These are phyloP conservation scores for Dasypogon diadema DNA, from an alignment of 2,888 invertebrate species.

Conservation along the genomic window DNA sequence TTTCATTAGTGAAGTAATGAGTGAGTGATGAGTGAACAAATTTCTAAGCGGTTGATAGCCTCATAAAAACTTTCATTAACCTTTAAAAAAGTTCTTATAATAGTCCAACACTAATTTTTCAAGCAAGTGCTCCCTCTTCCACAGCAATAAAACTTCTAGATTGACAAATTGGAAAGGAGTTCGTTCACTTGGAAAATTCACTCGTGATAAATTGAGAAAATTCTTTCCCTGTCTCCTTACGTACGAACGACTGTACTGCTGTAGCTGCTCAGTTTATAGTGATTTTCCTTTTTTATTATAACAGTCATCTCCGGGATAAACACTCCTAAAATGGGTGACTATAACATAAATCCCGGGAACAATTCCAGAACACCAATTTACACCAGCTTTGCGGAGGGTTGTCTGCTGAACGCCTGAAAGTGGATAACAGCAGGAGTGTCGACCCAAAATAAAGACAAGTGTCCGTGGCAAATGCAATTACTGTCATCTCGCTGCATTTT, in stretches of 20 bases:
- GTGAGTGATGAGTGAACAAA: conserved; percentile 33
- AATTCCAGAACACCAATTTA: conserved; percentile 14
- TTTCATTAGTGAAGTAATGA: conserved; percentile 16
- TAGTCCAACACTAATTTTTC: conserved; percentile 17
- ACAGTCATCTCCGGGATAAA: conserved; percentile 40
- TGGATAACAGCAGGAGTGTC: neutral
- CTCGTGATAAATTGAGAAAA: conserved; percentile 58
- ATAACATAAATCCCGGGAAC: conserved; percentile 32
- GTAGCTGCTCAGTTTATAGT: conserved; percentile 53
- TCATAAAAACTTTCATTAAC: conserved; percentile 44
- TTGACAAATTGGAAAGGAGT: conserved; percentile 57
- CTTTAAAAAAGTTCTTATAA: conserved; percentile 8
- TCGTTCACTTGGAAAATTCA: conserved; percentile 57
- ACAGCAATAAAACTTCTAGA: conserved; percentile 51
- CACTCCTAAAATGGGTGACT: conserved; percentile 40
- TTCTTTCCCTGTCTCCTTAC: conserved; percentile 55
- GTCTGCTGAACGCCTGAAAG: neutral
- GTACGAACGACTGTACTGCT: conserved; percentile 36
- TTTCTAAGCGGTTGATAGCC: conserved; percentile 25
- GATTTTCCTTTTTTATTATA: conserved; percentile 56
- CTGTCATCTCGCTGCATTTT: conserved; percentile 54
- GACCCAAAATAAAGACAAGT: conserved; percentile 48
- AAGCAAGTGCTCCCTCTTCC: neutral
- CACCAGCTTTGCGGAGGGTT: neutral
- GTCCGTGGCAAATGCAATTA: conserved; percentile 56